Conservation (phyloP, 37 sponge, comb jelly and placozoan genomes). For the Beroe forskalii region DNA sequence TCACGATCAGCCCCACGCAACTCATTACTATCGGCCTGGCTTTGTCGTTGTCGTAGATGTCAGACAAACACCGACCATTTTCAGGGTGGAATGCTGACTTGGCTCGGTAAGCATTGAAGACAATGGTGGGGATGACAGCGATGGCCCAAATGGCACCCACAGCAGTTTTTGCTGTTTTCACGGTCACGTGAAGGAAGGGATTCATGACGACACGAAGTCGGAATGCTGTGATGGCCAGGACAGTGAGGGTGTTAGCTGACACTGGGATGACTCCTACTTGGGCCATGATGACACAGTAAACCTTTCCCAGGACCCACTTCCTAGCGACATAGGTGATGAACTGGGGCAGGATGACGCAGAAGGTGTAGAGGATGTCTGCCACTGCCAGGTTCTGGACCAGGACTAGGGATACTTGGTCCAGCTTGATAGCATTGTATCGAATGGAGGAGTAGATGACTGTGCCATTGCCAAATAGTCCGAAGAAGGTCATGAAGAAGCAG, state of each 20-base stretch:
- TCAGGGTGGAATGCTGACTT: conserved; percentile 18
- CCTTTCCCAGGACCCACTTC: conserved; percentile 23
- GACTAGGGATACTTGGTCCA: conserved; percentile 26
- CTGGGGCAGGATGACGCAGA: conserved; percentile 47
- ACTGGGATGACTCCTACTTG: conserved; percentile 51
- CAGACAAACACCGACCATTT: conserved; percentile 35
- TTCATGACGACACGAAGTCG: conserved; percentile 7
- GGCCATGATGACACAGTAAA: conserved; percentile 13
- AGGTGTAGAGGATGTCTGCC: conserved; percentile 55
- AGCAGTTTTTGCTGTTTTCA: not conserved
- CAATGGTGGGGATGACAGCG: not conserved
- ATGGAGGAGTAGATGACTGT: conserved; percentile 58
- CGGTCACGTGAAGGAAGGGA: not conserved
- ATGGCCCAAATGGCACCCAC: not conserved
- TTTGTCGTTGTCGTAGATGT: conserved; percentile 45
- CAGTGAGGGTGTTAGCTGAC: conserved; percentile 57
- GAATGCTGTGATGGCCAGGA: conserved; percentile 35
- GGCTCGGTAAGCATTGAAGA: not conserved
- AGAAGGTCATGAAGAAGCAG: conserved; percentile 48
- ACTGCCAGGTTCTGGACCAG: conserved; percentile 24
- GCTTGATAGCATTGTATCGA: conserved; percentile 50
- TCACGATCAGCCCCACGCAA: conserved; percentile 17
- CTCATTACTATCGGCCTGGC: conserved; percentile 7
- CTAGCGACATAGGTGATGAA: conserved; percentile 1
- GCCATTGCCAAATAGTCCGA: conserved; percentile 36